phyloP scores from a whole-genome alignment of 2,113 vertebrate genomes.

The Onychorhynchus coronatus region DNA sequence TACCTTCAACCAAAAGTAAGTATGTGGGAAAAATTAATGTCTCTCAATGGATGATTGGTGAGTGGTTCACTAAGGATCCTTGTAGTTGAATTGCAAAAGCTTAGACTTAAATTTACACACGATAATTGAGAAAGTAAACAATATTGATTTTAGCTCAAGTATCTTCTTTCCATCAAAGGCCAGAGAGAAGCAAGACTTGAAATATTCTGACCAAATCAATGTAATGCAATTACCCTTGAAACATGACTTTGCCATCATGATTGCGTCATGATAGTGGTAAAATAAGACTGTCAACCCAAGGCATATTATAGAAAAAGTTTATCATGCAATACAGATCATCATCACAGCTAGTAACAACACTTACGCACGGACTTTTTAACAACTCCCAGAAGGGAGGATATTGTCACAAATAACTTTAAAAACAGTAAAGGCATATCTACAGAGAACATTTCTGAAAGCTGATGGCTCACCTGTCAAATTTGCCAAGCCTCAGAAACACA shows the following conservation, averaged over 20 bases:
- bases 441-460: not conserved
- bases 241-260: not conserved
- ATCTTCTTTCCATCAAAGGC: not conserved
- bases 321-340: not conserved
- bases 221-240: not conserved
- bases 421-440: not conserved
- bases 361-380: rapidly evolving
- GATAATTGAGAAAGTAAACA: slow-evolving; percentile 35
- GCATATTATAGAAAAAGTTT: not conserved
- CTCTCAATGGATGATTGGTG: not conserved
- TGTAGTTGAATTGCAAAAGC: not conserved
- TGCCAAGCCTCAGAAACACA: not conserved
- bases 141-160: slow-evolving; percentile 42
- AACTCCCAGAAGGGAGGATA: not conserved
- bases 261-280: not conserved
- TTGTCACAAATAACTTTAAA: not conserved
- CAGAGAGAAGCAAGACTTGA: not conserved
- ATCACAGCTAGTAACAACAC: not conserved
- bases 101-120: not conserved
- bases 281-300: not conserved
- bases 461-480: not conserved
- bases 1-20: not conserved
- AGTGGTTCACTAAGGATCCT: not conserved
- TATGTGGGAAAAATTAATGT: not conserved
- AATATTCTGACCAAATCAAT: not conserved